Evolutionary conservation across 1,140 invertebrate species (phyloP), one percentile per base, ranked within the genome.

Genomic region (Eufriesea mexicana): DNA sequence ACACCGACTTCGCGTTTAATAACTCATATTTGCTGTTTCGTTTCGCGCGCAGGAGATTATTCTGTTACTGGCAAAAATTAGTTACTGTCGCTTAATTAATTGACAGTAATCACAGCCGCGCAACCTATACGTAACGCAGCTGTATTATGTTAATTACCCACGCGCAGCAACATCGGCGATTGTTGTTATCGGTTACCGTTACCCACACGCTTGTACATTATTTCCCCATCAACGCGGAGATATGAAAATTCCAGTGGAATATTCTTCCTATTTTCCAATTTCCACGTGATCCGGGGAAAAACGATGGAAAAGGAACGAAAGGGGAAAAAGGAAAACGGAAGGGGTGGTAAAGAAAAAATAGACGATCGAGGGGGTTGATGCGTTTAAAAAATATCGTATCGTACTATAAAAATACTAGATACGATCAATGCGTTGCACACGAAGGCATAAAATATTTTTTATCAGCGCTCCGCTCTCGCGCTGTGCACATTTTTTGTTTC

Each of bases 401-500:
- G 16, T 54, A 25, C 23, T 55, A 45, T 10, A 51, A 42, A 78
- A 66, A 45, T 10, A 4, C 49, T 20, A 45, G 76, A 78, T 78
- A 55, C 2, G 51, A 77, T 54, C 28, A 5, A 55, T 20, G n/a
- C n/a, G 28, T 12, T 42, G 28, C 74, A 12, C 14, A 14, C 25
- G 55, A n/a, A 8, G 9, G 28, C 57, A 64, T 74, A 64, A 73
- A 80, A 74, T 80, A 80, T 80, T 74, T 80, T 80, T 80, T 80
- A 80, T 80, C 70, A 47, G 73, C 1, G 18, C 12, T 55, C 14
- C 42, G 6, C 20, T 51, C 16, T 54, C 49, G 10, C 55, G 23
- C 59, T 57, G 62, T 7, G 4, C 23, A n/a, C 47, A 64, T 74
- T 74, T 35, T 64, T 71, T 28, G 45, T 28, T 47, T 78, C 49